Evolutionary conservation across 2,113 vertebrate genomes (phyloP), one percentile per base, ranked within the genome.

Genomic region (Cololabis saira): DNA sequence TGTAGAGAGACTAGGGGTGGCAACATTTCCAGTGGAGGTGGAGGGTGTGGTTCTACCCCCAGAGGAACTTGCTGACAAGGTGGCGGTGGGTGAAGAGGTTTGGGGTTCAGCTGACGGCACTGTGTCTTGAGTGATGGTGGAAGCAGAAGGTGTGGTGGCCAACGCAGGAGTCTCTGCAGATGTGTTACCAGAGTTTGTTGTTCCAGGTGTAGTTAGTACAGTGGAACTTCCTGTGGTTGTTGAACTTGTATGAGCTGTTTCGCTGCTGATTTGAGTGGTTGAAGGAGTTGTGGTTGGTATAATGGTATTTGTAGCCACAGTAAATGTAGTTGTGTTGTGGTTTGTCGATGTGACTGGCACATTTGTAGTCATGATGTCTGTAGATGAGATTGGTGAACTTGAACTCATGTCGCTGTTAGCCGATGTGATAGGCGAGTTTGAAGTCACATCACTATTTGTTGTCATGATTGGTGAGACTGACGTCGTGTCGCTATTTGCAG

Each of bases 1-100:
- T 73, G 83, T 30, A 65, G 85, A 74, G 61, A 79, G 56, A 67
- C 42, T 82, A 67, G 41, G 66, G 71, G 74, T 79, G 65, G 73
- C 79, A 55, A 63, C 48, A 58, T 48, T 63, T 78, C 72, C 77
- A 40, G 10, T 11, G 33, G 33, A 37, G 33, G 14, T 59, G 10
- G 62, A 55, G 64, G 33, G 0, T 54, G 10, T 15, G 17, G 61
- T 76, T 80, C 71, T 74, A 79, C 9, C 81, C 71, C 74, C 78
- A 68, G 68, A 37, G 70, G 78, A 67, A 59, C 10, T 61, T 65
- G 76, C 10, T 58, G 79, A 45, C 56, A 64, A 74, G 59, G 4
- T 71, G 62, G 55, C 56, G 40, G 72, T 24, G 52, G 67, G 75
- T 67, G 75, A 52, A 71, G 78, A 61, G 56, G 67, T 1, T 76